phyloP scores from a whole-genome alignment of 2,888 invertebrate genomes.

The Himalopsyche kuldschensis region DNA sequence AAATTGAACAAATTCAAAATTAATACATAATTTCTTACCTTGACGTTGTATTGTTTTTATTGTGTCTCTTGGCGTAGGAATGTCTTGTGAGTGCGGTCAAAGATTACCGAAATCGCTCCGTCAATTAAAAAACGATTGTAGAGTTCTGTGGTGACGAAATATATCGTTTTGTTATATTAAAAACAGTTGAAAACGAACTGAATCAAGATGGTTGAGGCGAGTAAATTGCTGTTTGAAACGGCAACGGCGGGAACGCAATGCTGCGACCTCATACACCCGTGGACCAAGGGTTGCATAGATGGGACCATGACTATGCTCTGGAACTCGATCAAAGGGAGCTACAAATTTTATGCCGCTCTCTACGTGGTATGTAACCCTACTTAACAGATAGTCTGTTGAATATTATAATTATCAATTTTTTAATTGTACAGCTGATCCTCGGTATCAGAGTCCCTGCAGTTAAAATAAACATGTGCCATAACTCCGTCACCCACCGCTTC shows the following conservation, averaged over 20 bases:
- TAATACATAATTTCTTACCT: too few species aligned
- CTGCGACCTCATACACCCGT: constrained; percentile 55
- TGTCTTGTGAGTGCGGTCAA: neutral
- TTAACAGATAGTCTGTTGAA: too few species aligned
- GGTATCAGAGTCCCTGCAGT: too few species aligned
- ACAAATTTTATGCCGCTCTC: constrained; percentile 58
- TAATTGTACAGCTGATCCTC: too few species aligned
- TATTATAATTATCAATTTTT: too few species aligned
- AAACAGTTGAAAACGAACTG: neutral
- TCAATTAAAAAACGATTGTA: neutral
- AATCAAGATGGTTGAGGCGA: constrained; percentile 54
- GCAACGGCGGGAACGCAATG: constrained; percentile 50
- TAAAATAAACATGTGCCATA: too few species aligned
- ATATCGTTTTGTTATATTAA: neutral
- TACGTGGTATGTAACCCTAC: constrained; percentile 51
- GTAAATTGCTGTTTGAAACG: constrained; percentile 56
- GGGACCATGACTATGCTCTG: constrained; percentile 53
- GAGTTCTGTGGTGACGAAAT: neutral
- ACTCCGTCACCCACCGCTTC: too few species aligned
- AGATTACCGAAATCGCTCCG: neutral
- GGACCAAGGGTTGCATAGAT: constrained; percentile 53
- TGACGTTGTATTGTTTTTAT: neutral
- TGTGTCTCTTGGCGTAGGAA: neutral
- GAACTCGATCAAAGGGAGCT: constrained; percentile 54
- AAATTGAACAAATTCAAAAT: too few species aligned